These are phyloP conservation scores for Thymelicus acteon DNA, from an alignment of 2,888 invertebrate species.

Conservation along the genomic window DNA sequence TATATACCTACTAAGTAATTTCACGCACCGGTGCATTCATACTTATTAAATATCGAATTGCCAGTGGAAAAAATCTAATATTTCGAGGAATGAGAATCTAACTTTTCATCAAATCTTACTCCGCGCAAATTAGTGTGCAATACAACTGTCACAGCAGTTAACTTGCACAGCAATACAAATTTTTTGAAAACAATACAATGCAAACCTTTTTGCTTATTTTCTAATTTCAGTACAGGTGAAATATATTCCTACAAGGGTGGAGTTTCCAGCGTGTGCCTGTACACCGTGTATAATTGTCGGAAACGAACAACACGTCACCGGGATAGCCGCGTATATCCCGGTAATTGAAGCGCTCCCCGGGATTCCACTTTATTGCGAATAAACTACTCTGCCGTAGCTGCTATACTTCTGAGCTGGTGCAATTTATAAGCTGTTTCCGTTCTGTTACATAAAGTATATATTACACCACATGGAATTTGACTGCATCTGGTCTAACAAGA, in stretches of 20 bases:
- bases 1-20: no score
- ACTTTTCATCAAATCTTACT: no score
- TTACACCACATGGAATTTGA: no score
- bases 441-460: conserved; percentile 6
- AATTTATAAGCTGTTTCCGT: conserved; percentile 42
- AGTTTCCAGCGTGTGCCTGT: conserved; percentile 60
- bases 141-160: no score
- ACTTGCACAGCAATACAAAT: no score
- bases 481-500: no score
- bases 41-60: no score
- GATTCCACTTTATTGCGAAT: conserved; percentile 84
- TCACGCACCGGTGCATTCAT: no score
- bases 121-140: no score
- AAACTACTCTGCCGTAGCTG: conserved; percentile 79
- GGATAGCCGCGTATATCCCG: conserved; percentile 81
- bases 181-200: no score
- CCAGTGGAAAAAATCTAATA: no score
- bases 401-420: conserved; percentile 62
- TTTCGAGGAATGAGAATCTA: no score
- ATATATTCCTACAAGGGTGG: conserved; percentile 56
- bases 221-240: conserved; percentile 25
- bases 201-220: neutral
- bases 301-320: conserved; percentile 77
- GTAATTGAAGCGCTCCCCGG: conserved; percentile 83
- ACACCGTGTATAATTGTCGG: conserved; percentile 71